Percentiles rank a stretch among this genome's conserved stretches.
Evolutionary conservation across 1,140 invertebrate genomes (phyloP).

Genomic region (Caenorhabditis remanei): DNA sequence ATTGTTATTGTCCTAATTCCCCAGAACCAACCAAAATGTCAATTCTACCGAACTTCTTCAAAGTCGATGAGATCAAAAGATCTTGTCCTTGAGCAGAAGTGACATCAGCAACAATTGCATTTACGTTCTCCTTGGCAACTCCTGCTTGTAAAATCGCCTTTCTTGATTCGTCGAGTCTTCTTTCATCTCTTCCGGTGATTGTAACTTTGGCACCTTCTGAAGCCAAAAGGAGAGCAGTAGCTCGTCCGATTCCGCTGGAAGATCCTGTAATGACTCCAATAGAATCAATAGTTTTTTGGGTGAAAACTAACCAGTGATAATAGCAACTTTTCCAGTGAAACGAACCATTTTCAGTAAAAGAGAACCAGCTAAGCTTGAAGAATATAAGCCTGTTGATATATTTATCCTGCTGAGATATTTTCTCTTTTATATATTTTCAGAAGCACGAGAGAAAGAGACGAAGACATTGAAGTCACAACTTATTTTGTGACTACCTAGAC

Average conservation of each 20-base stretch:
- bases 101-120: conserved; percentile 61
- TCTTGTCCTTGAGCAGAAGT: conserved; percentile 56
- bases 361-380: not conserved
- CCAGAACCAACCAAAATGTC: conserved; percentile 64
- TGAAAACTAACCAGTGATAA: conserved; percentile 44
- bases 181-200: conserved; percentile 84
- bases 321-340: conserved; percentile 50
- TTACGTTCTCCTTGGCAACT: conserved; percentile 19
- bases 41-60: conserved; percentile 71
- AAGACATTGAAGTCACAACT: not conserved
- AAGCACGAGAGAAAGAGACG: not conserved
- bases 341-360: conserved; percentile 10
- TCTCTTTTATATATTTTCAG: not conserved
- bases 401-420: not conserved
- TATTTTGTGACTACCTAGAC: not conserved
- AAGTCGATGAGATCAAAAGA: conserved; percentile 63
- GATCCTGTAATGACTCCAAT: conserved; percentile 81
- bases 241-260: conserved; percentile 87
- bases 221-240: conserved; percentile 84
- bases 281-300: not conserved
- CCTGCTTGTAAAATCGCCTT: conserved; percentile 53
- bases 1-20: not conserved
- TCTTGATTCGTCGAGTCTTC: conserved; percentile 66
- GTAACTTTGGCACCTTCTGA: conserved; percentile 83
- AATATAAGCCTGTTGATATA: not conserved